These are phyloP conservation scores for Lasioglossum morio DNA, from an alignment of 2,888 invertebrate genomes.

Conservation along the genomic window DNA sequence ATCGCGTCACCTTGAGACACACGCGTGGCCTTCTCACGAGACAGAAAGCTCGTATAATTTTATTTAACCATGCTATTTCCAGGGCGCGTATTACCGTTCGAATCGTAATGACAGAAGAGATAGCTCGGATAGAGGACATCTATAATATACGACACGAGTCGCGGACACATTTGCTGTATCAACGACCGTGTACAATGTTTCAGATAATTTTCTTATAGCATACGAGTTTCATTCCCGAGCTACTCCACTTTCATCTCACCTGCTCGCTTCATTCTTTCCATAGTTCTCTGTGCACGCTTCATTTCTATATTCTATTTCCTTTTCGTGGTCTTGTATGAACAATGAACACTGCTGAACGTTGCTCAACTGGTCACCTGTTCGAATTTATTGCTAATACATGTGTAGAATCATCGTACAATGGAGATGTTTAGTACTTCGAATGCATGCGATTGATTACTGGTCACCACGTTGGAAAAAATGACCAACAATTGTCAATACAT, in stretches of 20 bases:
- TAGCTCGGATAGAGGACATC: slow-evolving; percentile 3
- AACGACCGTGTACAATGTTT: not conserved
- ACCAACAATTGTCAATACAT: too few species aligned
- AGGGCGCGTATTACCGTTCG: slow-evolving; percentile 30
- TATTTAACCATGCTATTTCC: slow-evolving; percentile 30
- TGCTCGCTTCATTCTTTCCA: not conserved
- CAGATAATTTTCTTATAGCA: slow-evolving; percentile 21
- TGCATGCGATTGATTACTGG: too few species aligned
- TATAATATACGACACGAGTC: slow-evolving; percentile 27
- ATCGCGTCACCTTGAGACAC: not conserved
- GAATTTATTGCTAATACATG: too few species aligned
- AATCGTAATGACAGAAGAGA: slow-evolving; percentile 9
- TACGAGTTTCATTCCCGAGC: not conserved
- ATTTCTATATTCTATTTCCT: not conserved
- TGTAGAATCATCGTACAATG: not conserved
- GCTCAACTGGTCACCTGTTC: too few species aligned
- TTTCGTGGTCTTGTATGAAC: too few species aligned
- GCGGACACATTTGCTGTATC: not conserved
- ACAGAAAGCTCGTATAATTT: slow-evolving; percentile 19
- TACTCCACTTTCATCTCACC: slow-evolving; percentile 6
- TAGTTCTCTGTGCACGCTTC: not conserved
- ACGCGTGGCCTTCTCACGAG: slow-evolving; percentile 22
- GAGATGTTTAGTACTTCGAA: not conserved
- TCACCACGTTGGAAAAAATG: too few species aligned
- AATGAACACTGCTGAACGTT: too few species aligned